Evolutionary conservation across 2,888 invertebrate genomes (phyloP).

Genomic region (Deilephila elpenor): DNA sequence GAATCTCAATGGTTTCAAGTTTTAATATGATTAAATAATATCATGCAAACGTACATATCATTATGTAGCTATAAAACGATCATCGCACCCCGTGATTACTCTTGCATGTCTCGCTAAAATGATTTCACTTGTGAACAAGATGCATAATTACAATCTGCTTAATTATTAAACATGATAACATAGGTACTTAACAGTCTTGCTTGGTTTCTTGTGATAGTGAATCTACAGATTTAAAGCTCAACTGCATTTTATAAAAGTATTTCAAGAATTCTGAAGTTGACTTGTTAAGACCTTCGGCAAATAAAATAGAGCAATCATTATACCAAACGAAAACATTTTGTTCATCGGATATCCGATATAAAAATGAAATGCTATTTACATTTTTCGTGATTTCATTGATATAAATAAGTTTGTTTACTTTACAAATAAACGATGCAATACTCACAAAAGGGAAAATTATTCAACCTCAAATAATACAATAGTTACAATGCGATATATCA

Average conservation of each 20-base stretch:
- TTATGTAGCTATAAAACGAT: neutral
- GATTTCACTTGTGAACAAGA: neutral
- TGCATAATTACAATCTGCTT: neutral
- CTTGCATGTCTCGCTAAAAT: neutral
- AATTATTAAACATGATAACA: slow-evolving; percentile 19
- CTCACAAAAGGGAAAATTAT: neutral
- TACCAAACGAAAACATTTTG: too few species aligned
- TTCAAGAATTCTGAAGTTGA: neutral
- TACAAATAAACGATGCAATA: neutral
- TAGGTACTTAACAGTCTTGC: neutral
- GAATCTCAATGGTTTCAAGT: too few species aligned
- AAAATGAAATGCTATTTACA: too few species aligned
- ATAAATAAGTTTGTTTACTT: neutral
- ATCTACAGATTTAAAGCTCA: neutral
- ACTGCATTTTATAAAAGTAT: slow-evolving; percentile 13
- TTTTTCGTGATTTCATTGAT: neutral
- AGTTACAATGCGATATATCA: neutral
- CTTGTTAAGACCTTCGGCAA: neutral
- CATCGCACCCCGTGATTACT: neutral
- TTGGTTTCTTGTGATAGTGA: neutral
- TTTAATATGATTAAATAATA: too few species aligned
- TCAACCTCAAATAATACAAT: neutral
- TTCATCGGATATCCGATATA: too few species aligned
- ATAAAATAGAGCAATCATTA: neutral
- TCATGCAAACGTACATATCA: neutral